Conservation (phyloP, 2,113 vertebrate genomes). For the Natator depressus region DNA sequence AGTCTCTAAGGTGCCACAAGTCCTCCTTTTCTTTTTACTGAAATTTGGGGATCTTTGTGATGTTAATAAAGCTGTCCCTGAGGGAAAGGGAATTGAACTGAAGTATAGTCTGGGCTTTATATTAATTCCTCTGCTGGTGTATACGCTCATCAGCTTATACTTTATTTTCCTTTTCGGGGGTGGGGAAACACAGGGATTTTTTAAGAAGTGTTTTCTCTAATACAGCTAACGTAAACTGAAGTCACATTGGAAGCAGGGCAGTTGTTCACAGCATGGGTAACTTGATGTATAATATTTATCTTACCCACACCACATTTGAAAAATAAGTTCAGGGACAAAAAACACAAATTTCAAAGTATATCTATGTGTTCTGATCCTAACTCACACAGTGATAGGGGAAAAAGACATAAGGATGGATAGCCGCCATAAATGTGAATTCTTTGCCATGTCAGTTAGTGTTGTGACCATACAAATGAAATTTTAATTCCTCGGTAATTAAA, state of each 20-base stretch:
- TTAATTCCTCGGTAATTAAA: conserved; percentile 23
- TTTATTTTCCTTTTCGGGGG: neutral
- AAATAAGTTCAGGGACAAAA: neutral
- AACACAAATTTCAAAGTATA: neutral
- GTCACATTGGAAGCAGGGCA: neutral
- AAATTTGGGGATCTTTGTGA: rapidly evolving
- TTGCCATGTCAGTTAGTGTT: neutral
- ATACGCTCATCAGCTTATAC: rapidly evolving
- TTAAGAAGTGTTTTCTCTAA: neutral
- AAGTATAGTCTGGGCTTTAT: rapidly evolving
- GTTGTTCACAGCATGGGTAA: neutral
- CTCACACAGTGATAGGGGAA: neutral
- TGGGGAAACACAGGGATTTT: neutral
- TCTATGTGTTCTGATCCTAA: neutral
- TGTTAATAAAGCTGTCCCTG: rapidly evolving
- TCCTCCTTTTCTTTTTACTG: neutral
- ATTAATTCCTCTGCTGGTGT: rapidly evolving
- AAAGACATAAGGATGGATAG: neutral
- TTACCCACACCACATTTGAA: rapidly evolving
- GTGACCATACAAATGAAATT: neutral
- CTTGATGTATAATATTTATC: rapidly evolving
- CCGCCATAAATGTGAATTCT: neutral
- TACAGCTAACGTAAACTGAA: neutral
- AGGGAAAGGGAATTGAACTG: rapidly evolving
- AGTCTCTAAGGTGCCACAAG: no score